Evolutionary conservation across 2,888 invertebrate species (phyloP).

Genomic region (Oxyteleia sp.): DNA sequence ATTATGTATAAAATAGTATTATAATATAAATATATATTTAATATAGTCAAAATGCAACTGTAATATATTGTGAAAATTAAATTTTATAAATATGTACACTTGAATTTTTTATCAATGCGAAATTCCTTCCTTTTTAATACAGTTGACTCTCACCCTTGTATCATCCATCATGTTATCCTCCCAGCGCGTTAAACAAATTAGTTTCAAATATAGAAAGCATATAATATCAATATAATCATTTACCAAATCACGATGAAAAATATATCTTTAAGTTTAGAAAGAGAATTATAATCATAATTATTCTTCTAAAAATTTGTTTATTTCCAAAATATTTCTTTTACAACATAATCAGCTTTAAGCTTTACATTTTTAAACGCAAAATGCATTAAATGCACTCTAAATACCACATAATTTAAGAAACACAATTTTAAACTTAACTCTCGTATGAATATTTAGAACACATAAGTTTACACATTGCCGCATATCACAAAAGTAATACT

Average conservation of each 20-base stretch:
- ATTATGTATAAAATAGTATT: background rate
- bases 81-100: background rate
- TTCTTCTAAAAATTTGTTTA: background rate
- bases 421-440: background rate
- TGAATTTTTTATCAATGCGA: too few relatives aligned
- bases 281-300: background rate
- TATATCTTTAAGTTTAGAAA: too few relatives aligned
- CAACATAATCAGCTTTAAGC: background rate
- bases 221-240: too few relatives aligned
- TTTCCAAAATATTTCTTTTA: background rate
- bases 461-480: background rate
- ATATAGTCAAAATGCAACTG: conserved; percentile 2
- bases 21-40: background rate
- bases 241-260: too few relatives aligned
- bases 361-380: background rate
- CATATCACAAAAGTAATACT: too few relatives aligned
- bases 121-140: too few relatives aligned
- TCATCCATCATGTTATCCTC: too few relatives aligned
- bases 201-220: too few relatives aligned
- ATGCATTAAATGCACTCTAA: background rate
- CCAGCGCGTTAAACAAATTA: too few relatives aligned
- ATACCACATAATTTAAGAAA: background rate
- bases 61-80: conserved; percentile 23
- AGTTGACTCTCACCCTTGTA: too few relatives aligned
- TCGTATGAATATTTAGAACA: too few relatives aligned